phyloP scores from a whole-genome alignment of 2,113 vertebrate species.

The Seriola rivoliana region DNA sequence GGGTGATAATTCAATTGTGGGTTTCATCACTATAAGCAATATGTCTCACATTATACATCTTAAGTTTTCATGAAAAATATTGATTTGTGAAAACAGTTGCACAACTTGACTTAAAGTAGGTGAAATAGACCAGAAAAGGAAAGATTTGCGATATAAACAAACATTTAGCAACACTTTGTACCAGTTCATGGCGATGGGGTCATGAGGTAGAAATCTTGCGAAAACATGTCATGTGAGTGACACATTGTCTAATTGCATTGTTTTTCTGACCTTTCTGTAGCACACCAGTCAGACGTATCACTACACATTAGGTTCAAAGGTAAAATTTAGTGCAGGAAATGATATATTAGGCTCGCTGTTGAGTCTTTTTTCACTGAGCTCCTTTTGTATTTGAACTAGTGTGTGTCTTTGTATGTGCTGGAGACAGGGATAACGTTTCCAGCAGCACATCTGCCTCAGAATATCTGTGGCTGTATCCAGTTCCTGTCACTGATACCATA shows the following conservation, averaged over 20 bases:
- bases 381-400: conserved; percentile 52
- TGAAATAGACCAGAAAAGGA: neutral
- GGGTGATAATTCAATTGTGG: too few relatives aligned
- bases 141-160: neutral
- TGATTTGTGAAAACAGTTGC: too few relatives aligned
- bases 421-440: conserved; percentile 58
- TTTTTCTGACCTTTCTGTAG: conserved; percentile 18
- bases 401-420: conserved; percentile 28
- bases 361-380: conserved; percentile 43
- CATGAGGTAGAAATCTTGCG: neutral
- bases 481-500: conserved; percentile 73
- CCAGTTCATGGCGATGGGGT: neutral
- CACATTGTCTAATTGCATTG: conserved; percentile 26
- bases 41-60: neutral
- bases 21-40: too few relatives aligned
- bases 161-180: neutral
- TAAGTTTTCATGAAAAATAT: too few relatives aligned
- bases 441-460: conserved; percentile 59
- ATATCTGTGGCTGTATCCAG: conserved; percentile 63
- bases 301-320: conserved; percentile 47
- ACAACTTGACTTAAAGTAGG: neutral
- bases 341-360: conserved; percentile 20
- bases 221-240: neutral
- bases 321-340: conserved; percentile 67
- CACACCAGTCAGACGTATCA: conserved; percentile 40